Evolutionary conservation across 2,888 invertebrate genomes (phyloP), one percentile per base, ranked within the genome.

Genomic region (Chloromyia formosa): DNA sequence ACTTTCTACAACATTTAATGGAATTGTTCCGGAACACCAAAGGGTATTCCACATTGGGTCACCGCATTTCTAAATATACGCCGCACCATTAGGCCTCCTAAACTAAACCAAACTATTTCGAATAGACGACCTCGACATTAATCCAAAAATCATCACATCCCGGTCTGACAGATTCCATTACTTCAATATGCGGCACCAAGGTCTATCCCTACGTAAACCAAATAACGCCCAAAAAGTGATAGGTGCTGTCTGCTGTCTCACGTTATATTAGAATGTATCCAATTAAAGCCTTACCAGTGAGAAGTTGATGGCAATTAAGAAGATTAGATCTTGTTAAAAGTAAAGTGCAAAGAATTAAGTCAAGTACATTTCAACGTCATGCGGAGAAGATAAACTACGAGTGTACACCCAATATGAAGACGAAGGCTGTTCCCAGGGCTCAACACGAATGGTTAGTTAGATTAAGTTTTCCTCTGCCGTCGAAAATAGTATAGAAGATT

Each of bases 251-350:
- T 16, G 16, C 42, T 54, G 22, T 35, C 27, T 35, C 27, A 35
- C 27, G 27, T 56, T 56, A 56, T 56, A 20, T 10, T 20, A 56
- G 20, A 56, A 10, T 10, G 35, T n/a, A 16, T 62, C 62, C 62
- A 62, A 62, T 62, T 62, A 62, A 62, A 62, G 62, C 40, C 40
- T 16, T 62, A 62, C 62, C 20, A 42, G 58, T 40, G 22, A 53
- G 20, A 71, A 71, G 20, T 54, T 56, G 56, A 40, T 20, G 71
- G 16, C 40, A 58, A 71, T 58, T 58, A 56, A 54, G 40, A 12
- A 40, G 58, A 71, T 71, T 71, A 71, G 56, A 58, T 71, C 71
- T 56, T 35, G 40, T 71, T 20, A 56, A 58, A 58, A 58, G 40
- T 71, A 42, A 71, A 71, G 58, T 58, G 56, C 56, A 18, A 20